Evolutionary conservation across 2,113 vertebrate species (phyloP).

Genomic region (Crocuta crocuta): DNA sequence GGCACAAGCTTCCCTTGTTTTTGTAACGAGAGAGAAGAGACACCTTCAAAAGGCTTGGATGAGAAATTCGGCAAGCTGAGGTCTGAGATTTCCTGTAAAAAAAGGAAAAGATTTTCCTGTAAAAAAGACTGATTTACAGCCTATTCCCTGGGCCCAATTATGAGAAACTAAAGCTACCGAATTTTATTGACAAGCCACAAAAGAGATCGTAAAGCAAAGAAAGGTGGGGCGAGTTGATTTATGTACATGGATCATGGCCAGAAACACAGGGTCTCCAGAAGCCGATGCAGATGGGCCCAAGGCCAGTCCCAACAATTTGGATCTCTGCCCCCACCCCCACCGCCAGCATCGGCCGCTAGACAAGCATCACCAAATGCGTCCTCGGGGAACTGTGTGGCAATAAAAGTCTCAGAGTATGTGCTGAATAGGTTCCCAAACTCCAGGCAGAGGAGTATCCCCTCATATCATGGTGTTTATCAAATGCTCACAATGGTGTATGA

Average conservation of each 20-base stretch:
- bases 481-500: rapidly evolving
- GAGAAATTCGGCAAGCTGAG: background rate
- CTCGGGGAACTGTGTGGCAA: background rate
- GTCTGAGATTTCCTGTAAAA: background rate
- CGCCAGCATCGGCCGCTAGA: background rate
- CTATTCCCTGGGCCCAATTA: background rate
- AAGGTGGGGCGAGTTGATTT: background rate
- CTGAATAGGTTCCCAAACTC: background rate
- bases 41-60: background rate
- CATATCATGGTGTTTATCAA: background rate
- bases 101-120: no score
- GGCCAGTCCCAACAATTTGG: no score
- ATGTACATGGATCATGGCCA: background rate
- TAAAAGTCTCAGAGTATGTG: background rate
- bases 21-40: background rate
- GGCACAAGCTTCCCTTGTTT: background rate
- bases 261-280: background rate
- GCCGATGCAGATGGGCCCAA: no score
- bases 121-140: background rate
- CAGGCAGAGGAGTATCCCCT: background rate
- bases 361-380: background rate
- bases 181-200: background rate
- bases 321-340: background rate
- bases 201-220: background rate
- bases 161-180: slow-evolving; percentile 6